Evolutionary conservation across 2,888 invertebrate species (phyloP), one percentile per base, ranked within the genome.

Genomic region (Cynaeus angustus): DNA sequence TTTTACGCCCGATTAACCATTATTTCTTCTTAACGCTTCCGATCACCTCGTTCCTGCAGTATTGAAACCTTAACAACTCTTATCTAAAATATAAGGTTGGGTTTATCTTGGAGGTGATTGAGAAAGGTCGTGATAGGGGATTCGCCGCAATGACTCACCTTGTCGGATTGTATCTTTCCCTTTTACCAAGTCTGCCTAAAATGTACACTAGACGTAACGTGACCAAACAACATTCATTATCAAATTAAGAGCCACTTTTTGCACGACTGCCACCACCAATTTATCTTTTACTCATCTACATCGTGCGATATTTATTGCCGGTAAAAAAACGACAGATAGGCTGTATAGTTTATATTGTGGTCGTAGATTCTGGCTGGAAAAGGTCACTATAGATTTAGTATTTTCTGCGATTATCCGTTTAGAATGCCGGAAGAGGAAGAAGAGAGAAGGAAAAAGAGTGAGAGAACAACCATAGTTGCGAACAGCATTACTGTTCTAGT

Each of bases 41-140:
- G 50, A 61, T 61, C 61, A 61, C 61, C 37, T 61, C 61, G 50
- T 61, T 61, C 48, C 50, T 50, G 38, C 61, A 48, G 50, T 61
- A 61, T 61, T 61, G 61, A 61, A 61, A 61, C 61, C 61, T 61
- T 61, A 48, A 61, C 48, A 61, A 61, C 61, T 61, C 61, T 61
- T 61, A 61, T 61, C 61, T 61, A 37, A 61, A 61, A 61, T 61
- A 61, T 61, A 50, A 50, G 26, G 38, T 38, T 61, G 38, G 61
- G 61, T 48, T 61, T 61, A 61, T 61, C 61, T 61, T 59, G 4
- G 46, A 61, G 37, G 61, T 50, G 50, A 61, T 61, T 61, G 61
- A 61, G 61, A 61, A 61, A 61, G 61, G 61, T 61, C 48, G 48
- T 50, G 61, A 61, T 61, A 38, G 61, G 50, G 50, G 59, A 59